phyloP scores from a whole-genome alignment of 2,888 invertebrate species.

The Rotaria magnacalcarata region DNA sequence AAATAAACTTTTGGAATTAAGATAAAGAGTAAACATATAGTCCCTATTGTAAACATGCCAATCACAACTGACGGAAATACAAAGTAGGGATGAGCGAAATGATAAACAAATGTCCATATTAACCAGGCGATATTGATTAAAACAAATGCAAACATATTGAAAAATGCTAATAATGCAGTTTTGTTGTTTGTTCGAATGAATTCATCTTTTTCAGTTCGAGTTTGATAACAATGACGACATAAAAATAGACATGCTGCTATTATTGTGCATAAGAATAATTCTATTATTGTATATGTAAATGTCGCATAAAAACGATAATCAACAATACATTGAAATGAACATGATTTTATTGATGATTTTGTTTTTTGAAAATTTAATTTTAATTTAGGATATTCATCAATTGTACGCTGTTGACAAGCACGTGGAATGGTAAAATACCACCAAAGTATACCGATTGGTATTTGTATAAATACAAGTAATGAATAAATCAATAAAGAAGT shows the following conservation, averaged over 20 bases:
- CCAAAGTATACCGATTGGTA: constrained; percentile 35
- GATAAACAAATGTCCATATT: constrained; percentile 17
- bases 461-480: constrained; percentile 13
- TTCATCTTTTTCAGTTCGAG: not conserved
- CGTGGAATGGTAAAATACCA: constrained; percentile 28
- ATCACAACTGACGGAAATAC: not conserved
- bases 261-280: constrained; percentile 12
- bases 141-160: not conserved
- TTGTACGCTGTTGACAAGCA: not conserved
- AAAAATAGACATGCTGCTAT: not conserved
- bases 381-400: not conserved
- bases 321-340: constrained; percentile 24
- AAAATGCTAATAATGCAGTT: not conserved
- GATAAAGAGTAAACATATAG: not conserved
- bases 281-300: not conserved
- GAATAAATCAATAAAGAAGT: not conserved
- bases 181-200: not conserved
- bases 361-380: not conserved
- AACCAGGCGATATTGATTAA: constrained; percentile 3
- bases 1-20: constrained; percentile 9
- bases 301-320: constrained; percentile 34
- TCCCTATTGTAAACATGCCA: constrained; percentile 3
- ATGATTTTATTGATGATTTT: not conserved
- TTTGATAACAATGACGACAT: not conserved
- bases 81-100: not conserved